Evolutionary conservation across 2,888 invertebrate genomes (phyloP), one percentile per base, ranked within the genome.

Genomic region (Heterodera filipjevi): DNA sequence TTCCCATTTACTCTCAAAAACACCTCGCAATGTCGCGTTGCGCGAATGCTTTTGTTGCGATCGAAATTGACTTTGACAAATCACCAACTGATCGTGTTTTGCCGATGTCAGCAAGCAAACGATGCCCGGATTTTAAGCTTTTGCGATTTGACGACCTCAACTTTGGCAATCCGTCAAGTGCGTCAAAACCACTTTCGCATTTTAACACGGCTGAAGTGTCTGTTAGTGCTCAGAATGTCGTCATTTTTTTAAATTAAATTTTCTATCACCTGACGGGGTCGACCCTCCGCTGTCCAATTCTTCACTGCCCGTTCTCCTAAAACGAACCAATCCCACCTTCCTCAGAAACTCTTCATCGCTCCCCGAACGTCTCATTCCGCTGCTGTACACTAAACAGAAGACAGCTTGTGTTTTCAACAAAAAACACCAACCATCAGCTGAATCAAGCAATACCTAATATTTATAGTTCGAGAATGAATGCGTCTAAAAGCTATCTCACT

Each of bases 21-120:
- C 83, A 84, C 66, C 83, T 46, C 59, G 81, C 78, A 74, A 85
- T 84, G 77, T 85, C 83, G 64, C 77, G 19, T 46, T 83, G 84
- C 59, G 85, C 78, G 71, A 83, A 83, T 32, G 83, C 85, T 71
- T 80, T 78, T 22, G 78, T 68, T 8, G 49, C 44, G 12, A 46
- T 39, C 35, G 27, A 22, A 66, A 39, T 64, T 49, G 70, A 74
- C 77, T 49, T 77, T 16, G 82, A 66, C 6, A 83, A 59, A 70
- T 83, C 83, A 10, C 82, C 82, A 22, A 80, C 83, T 10, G 82
- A 82, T n/a, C 72, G 53, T 16, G 83, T 84, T 46, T 83, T 83
- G 22, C 83, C 83, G 30, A 83, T 81, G 35, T 84, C 83, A 10
- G 80, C 82, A 22, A 83, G 44, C 46, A 79, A 68, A n/a, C 64